These are phyloP conservation scores for Pollenia amentaria DNA, from an alignment of 2,888 invertebrate genomes.

Conservation along the genomic window DNA sequence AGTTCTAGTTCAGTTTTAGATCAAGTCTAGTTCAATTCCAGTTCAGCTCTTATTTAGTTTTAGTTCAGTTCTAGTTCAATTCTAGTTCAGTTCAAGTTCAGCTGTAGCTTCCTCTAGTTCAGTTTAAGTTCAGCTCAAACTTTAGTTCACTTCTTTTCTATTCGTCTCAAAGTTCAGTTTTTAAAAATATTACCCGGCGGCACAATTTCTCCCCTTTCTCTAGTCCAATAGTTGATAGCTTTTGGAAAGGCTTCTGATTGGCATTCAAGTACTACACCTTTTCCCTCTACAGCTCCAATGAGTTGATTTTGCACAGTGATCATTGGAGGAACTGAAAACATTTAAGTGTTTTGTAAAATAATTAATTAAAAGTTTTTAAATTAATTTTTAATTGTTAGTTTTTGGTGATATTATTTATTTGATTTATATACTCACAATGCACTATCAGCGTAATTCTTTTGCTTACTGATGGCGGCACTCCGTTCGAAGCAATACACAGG, in stretches of 20 bases:
- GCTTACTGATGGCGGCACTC: slow-evolving; percentile 94
- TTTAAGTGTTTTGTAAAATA: slow-evolving; percentile 7
- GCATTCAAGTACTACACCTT: slow-evolving; percentile 91
- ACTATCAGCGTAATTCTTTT: slow-evolving; percentile 94
- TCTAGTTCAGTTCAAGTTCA: background rate
- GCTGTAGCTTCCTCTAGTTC: background rate
- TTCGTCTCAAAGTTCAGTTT: background rate
- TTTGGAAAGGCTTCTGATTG: slow-evolving; percentile 94
- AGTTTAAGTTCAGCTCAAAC: background rate
- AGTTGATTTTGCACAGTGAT: slow-evolving; percentile 93
- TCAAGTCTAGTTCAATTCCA: background rate
- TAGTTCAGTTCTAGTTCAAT: background rate
- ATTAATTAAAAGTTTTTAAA: slow-evolving; percentile 8
- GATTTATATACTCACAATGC: slow-evolving; percentile 88
- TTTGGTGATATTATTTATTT: background rate
- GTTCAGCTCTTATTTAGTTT: background rate
- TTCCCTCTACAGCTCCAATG: slow-evolving; percentile 91
- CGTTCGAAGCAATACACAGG: slow-evolving; percentile 92
- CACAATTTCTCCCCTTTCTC: slow-evolving; percentile 90
- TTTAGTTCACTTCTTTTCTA: background rate
- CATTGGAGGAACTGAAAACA: slow-evolving; percentile 91
- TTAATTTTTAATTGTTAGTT: background rate
- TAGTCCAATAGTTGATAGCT: slow-evolving; percentile 93
- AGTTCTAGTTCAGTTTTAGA: background rate
- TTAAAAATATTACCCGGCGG: slow-evolving; percentile 89